A percentile compares a stretch with the other conserved stretches of the same genome.
phyloP scores from a whole-genome alignment of 1,140 invertebrate genomes.

The Drosophila parabipectinata region DNA sequence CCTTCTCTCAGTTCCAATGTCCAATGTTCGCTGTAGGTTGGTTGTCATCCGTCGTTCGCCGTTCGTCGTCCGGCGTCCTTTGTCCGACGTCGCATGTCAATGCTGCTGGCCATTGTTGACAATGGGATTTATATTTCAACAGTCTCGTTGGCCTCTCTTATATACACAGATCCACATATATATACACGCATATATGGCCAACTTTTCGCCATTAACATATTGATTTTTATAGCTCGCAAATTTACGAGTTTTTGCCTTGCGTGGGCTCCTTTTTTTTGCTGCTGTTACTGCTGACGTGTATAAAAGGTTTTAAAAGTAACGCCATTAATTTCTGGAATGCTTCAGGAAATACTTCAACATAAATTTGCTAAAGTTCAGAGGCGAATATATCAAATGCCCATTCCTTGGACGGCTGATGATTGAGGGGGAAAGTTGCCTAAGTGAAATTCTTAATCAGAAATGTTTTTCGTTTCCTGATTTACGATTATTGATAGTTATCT shows the following conservation, averaged over 20 bases:
- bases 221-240: conserved; percentile 80
- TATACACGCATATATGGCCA: conserved; percentile 32
- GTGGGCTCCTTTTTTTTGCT: conserved; percentile 25
- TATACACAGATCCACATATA: not conserved
- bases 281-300: conserved; percentile 50
- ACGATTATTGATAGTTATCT: conserved; percentile 34
- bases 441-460: conserved; percentile 45
- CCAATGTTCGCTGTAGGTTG: conserved; percentile 2
- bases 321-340: conserved; percentile 73
- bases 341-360: conserved; percentile 55
- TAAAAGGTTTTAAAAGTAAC: conserved; percentile 77
- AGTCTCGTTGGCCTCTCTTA: conserved; percentile 51
- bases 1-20: conserved; percentile 11
- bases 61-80: conserved; percentile 1
- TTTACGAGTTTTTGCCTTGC: conserved; percentile 68
- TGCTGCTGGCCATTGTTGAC: conserved; percentile 80
- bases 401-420: conserved; percentile 11
- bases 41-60: not conserved
- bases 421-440: conserved; percentile 32
- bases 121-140: conserved; percentile 80
- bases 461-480: conserved; percentile 18
- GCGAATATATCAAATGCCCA: conserved; percentile 40
- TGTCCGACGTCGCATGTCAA: conserved; percentile 67
- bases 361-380: conserved; percentile 41
- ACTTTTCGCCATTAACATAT: conserved; percentile 78